Base-by-base conservation (phyloP, 1,140 invertebrate genomes). In the Plodia interpunctella region DNA sequence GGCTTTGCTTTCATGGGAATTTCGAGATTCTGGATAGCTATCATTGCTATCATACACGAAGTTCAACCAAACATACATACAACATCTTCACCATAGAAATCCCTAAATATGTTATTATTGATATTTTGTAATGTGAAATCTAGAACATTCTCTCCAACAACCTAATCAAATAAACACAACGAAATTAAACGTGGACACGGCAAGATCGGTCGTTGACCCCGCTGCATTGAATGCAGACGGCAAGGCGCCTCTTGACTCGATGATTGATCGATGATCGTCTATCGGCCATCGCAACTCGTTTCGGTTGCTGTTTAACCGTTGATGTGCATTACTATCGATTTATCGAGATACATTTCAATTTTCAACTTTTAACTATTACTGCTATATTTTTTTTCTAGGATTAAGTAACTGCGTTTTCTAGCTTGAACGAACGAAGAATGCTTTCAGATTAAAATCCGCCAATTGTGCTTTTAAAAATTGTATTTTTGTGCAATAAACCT, bases 211-310 rank as follows among this genome's bases (percentile, higher is more conserved):
- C 51, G 21, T 11, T 21, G 51, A 53, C 19, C 51, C 51, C 20
- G 15, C 18, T 53, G 51, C 51, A 53, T 53, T 53, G 51, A 53
- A 53, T 53, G 51, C 13, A 53, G 51, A 53, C 51, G 21, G 51
- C 20, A 25, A 53, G 51, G 51, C 51, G 51, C 51, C 51, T n/a
- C 13, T 13, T 25, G 5, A 9, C 20, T 53, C 20, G 21, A 53
- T 53, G 51, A 53, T 53, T 53, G 20, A 51, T 25, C 51, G 51
- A 53, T 25, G 51, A 53, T 25, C 51, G 19, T 53, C 51, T 25
- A 25, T 15, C 19, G 20, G 19, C n/a, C n/a, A n/a, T n/a, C n/a
- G n/a, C 51, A 53, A 53, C 51, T 53, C 19, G 51, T 53, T 53
- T 53, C 20, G 51, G 20, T 5, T 53, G 20, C 21, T 53, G 21